phyloP scores from a whole-genome alignment of 2,888 invertebrate genomes.

The Monoplex corrugatus region DNA sequence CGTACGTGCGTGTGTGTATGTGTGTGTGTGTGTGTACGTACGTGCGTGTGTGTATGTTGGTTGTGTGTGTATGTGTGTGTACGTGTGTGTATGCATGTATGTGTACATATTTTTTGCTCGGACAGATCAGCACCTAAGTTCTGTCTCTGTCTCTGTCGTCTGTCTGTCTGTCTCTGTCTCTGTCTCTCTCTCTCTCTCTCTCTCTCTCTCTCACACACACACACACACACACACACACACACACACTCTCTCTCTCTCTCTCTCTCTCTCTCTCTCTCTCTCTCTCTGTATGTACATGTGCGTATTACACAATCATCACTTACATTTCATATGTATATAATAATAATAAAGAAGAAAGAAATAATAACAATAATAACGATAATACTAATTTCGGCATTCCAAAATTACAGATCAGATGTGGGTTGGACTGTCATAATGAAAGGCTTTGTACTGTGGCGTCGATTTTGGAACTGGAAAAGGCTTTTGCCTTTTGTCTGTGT shows the following conservation, averaged over 20 bases:
- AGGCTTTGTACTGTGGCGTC: too few relatives aligned
- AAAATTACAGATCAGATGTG: too few relatives aligned
- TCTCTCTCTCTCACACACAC: not conserved
- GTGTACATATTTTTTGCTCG: not conserved
- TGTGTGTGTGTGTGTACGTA: conserved; percentile 3
- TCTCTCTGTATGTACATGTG: not conserved
- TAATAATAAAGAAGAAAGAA: too few relatives aligned
- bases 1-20: not conserved
- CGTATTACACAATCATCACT: too few relatives aligned
- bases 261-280: not conserved
- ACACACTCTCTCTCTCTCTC: not conserved
- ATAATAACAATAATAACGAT: too few relatives aligned
- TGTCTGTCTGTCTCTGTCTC: not conserved
- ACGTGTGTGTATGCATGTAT: not conserved
- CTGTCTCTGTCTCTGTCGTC: not conserved
- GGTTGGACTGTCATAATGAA: too few relatives aligned
- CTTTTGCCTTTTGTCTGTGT: too few relatives aligned
- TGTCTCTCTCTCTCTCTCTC: not conserved
- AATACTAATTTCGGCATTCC: too few relatives aligned
- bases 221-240: not conserved
- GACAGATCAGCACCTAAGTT: not conserved
- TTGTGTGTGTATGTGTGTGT: not conserved
- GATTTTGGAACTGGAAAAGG: too few relatives aligned
- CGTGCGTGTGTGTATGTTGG: not conserved
- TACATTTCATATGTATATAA: too few relatives aligned